A percentile compares a stretch with the other conserved stretches of the same genome.
These are phyloP conservation scores for Capitulum mitella DNA, from an alignment of 2,888 invertebrate genomes.

Conservation along the genomic window DNA sequence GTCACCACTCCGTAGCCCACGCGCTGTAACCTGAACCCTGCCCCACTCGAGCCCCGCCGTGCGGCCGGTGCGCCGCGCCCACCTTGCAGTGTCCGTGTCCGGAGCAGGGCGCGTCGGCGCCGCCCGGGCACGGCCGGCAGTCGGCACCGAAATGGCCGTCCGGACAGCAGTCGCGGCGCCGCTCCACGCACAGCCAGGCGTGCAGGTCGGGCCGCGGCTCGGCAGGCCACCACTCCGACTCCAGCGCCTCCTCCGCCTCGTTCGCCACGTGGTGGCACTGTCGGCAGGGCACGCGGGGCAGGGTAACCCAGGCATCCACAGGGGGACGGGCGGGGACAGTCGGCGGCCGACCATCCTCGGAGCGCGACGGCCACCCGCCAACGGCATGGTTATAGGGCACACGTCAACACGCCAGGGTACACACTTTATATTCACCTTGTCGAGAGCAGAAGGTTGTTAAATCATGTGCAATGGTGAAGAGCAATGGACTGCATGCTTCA, in stretches of 20 bases:
- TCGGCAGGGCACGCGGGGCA: no score
- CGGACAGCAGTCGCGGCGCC: conserved; percentile 73
- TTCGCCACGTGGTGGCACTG: conserved; percentile 15
- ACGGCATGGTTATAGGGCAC: neutral
- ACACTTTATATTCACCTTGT: no score
- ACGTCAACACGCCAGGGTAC: no score
- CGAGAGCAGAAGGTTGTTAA: no score
- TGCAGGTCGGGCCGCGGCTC: conserved; percentile 55
- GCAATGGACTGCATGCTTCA: no score
- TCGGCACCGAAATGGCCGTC: conserved; percentile 70
- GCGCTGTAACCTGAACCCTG: no score
- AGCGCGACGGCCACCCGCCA: neutral
- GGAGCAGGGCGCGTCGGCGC: conserved; percentile 63
- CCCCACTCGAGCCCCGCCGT: no score
- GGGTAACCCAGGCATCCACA: no score
- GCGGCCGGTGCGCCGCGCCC: conserved; percentile 6
- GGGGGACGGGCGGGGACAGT: no score
- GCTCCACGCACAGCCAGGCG: conserved; percentile 70
- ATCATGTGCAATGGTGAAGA: no score
- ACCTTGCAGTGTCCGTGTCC: conserved; percentile 72
- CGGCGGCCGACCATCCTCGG: neutral
- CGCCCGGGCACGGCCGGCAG: conserved; percentile 71
- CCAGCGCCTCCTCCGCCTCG: conserved; percentile 16
- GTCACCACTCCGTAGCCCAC: no score
- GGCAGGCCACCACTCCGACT: conserved; percentile 23